Percentiles rank a stretch among this genome's conserved stretches.
These are phyloP conservation scores for Venusia cambrica DNA, from an alignment of 2,888 invertebrate species.

Conservation along the genomic window DNA sequence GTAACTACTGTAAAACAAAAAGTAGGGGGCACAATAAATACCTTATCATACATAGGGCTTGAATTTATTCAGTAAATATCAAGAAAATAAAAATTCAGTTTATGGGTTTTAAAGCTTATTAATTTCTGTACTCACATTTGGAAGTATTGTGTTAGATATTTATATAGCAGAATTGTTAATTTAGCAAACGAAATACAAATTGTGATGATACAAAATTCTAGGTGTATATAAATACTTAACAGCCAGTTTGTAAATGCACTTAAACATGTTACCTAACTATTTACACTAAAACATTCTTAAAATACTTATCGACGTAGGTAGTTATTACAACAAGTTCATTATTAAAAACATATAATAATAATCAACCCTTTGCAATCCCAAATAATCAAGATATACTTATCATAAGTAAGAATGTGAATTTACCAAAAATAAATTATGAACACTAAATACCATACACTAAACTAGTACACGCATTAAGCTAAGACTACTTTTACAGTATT, in stretches of 20 bases:
- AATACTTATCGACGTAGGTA: too few species aligned
- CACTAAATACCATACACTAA: constrained; percentile 45
- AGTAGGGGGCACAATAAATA: too few species aligned
- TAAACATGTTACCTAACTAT: constrained; percentile 67
- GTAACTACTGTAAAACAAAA: too few species aligned
- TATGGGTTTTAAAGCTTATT: constrained; percentile 70
- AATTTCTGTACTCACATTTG: constrained; percentile 75
- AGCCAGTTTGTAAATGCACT: constrained; percentile 75
- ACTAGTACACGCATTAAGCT: too few species aligned
- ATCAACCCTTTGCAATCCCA: constrained; percentile 5
- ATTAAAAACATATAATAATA: constrained; percentile 1
- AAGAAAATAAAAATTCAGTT: constrained; percentile 42
- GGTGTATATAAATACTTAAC: constrained; percentile 69
- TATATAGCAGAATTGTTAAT: constrained; percentile 41
- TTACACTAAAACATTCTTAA: constrained; percentile 46
- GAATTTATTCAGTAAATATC: too few species aligned
- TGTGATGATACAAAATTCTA: constrained; percentile 51
- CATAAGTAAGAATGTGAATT: too few species aligned
- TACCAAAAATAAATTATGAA: constrained; percentile 65
- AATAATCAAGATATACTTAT: too few species aligned
- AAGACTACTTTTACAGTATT: constrained; percentile 36
- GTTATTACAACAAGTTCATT: constrained; percentile 13
- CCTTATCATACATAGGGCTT: too few species aligned
- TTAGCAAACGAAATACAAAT: constrained; percentile 46
- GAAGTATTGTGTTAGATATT: constrained; percentile 58